phyloP scores from a whole-genome alignment of 2,888 invertebrate genomes.

The Eristalinus aeneus region DNA sequence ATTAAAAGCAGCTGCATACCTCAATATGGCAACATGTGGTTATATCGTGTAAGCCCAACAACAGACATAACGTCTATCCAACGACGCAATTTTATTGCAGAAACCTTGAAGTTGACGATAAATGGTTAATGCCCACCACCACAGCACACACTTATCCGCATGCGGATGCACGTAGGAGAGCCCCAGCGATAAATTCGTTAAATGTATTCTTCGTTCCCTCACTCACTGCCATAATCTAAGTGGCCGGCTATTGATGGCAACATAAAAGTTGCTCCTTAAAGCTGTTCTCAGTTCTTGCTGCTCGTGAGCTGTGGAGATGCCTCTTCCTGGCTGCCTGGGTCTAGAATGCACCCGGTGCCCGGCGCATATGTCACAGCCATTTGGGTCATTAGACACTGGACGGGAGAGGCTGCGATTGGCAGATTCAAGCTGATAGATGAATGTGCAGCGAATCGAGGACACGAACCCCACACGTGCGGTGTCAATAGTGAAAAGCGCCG shows the following conservation, averaged over 20 bases:
- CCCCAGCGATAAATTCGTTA: conserved; percentile 51
- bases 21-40: conserved; percentile 48
- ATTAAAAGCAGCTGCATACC: conserved; percentile 57
- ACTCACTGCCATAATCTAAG: conserved; percentile 59
- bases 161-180: conserved; percentile 44
- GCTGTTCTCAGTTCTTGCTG: neutral
- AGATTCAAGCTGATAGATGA: conserved; percentile 22
- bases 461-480: conserved; percentile 41
- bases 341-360: neutral
- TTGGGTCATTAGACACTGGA: conserved; percentile 44
- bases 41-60: conserved; percentile 20
- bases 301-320: neutral
- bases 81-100: conserved; percentile 50
- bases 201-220: conserved; percentile 53
- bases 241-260: conserved; percentile 34
- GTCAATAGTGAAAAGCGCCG: neutral
- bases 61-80: conserved; percentile 62
- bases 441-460: conserved; percentile 34
- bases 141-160: conserved; percentile 17
- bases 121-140: conserved; percentile 57
- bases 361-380: conserved; percentile 46
- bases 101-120: conserved; percentile 56
- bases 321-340: no score
- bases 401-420: neutral
- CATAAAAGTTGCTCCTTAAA: conserved; percentile 38